Base-by-base conservation (phyloP, 2,113 vertebrate species). In the Lipotes vexillifer region DNA sequence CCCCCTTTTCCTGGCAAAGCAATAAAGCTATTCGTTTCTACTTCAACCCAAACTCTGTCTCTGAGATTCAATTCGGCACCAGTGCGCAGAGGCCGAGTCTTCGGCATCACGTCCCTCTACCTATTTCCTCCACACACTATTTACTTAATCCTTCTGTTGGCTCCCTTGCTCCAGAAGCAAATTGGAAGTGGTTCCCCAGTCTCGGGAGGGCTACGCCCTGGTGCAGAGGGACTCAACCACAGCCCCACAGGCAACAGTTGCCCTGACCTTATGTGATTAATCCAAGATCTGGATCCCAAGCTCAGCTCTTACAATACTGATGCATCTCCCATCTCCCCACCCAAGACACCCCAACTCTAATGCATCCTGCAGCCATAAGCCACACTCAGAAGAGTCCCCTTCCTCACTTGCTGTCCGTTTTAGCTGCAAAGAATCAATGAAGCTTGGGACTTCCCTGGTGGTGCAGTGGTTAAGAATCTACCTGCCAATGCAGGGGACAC, bases 351-450 rank as follows among this genome's bases (percentile, higher is more conserved):
- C 29, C 82, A 13, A n/a, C 8, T 52, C 46, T 4, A 6, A 36
- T 0, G 2, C 29, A 3, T 3, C 41, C 61, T 69, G 61, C n/a
- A 36, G 38, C 31, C 6, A 0, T 0, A 14, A 27, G 21, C 80
- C 82, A 29, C 82, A 1, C 55, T 5, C 8, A 0, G 61, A 8
- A 8, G 41, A 12, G 25, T 4, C 41, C 18, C 57, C 46, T 44
- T 55, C 5, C 36, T 29, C 36, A 57, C 21, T 9, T 15, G 55
- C 10, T 11, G 1, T 6, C 25, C 31, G 2, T 31, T 36, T 10
- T 7, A n/a, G 55, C 41, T 11, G 25, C 90, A 27, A 41, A n/a
- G 68, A 41, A 15, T 8, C 68, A 4, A 2, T 2, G 13, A 15
- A n/a, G 86, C 66, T 21, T 1, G 6, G 49, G 49, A 52, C 49